Evolutionary conservation across 2,797 vertebrate species (phyloP), one percentile per base, ranked within the genome.

Genomic region (Chrysocyon brachyurus): DNA sequence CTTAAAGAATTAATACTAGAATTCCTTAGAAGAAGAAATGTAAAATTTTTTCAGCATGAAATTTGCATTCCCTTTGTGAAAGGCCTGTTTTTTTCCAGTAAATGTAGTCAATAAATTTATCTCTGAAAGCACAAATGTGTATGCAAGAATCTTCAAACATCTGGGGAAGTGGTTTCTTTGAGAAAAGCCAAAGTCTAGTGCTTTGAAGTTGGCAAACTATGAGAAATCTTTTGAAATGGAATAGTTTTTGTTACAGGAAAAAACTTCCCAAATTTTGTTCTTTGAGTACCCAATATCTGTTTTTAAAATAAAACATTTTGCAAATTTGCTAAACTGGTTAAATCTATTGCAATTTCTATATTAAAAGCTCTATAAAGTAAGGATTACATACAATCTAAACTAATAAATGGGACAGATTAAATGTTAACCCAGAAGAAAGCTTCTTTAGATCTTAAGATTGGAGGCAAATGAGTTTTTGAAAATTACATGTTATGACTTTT

Each of bases 41-140:
- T 26, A 31, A 93, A 54, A 87, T 3, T 91, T 97, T 97, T 96
- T 97, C 28, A 89, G 31, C 54, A 54, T 88, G 59, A 75, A 92
- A 97, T 97, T 96, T 97, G 87, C 33, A 95, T 97, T 96, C 16
- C 33, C 16, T 90, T 91, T 91, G 91, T 90, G 22, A 40, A 91
- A 83, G 16, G 2, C 52, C 56, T 95, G 12, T 49, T 49, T 95
- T 96, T 96, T 46, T 92, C 22, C 31, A 88, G 75, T 85, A 96
- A 96, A 90, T 93, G 31, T 36, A 95, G 73, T 89, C 63, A 93
- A 94, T 94, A 96, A 87, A 97, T 96, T 96, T 97, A 93, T 97
- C 93, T 97, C 70, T 87, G 86, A 96, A 95, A 85, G 82, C 93
- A 87, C 49, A 94, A 95, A 97, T 95, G 86, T 91, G 40, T 90